Evolutionary conservation across 37 sponge, comb jelly and placozoan species (phyloP).

Genomic region (Cladorhizidae sp.): DNA sequence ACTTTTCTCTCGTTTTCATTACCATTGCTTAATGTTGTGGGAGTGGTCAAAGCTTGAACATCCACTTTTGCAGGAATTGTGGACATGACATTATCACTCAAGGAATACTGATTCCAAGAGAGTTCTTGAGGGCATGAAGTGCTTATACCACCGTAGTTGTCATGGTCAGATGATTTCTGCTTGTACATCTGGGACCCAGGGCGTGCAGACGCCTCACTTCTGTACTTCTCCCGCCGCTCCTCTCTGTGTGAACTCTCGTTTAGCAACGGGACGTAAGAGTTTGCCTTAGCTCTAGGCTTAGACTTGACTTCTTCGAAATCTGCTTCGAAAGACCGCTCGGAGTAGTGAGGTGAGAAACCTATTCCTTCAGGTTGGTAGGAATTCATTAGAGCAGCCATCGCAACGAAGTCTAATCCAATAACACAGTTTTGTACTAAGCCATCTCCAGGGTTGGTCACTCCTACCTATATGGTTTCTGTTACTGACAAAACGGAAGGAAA

Average conservation of each 20-base stretch:
- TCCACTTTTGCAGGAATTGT: no score
- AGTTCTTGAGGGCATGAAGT: no score
- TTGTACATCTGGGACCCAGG: background rate
- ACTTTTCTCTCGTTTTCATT: no score
- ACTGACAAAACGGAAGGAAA: no score
- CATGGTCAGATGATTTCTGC: background rate
- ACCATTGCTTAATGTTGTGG: no score
- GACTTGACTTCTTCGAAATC: background rate
- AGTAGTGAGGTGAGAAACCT: background rate
- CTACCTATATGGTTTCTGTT: no score
- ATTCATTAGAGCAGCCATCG: constrained; percentile 2
- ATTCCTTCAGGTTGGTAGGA: background rate
- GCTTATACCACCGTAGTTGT: background rate
- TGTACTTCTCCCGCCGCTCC: background rate
- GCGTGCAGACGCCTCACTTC: background rate
- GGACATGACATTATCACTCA: background rate
- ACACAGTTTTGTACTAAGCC: no score
- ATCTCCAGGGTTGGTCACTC: no score
- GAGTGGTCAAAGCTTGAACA: no score
- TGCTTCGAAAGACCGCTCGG: background rate
- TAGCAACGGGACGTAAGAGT: background rate
- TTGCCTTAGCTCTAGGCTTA: background rate
- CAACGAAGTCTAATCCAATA: no score
- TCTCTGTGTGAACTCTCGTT: background rate
- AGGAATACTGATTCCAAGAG: no score